Conservation (phyloP, 1,140 invertebrate species). For the Micrasema longulum region DNA sequence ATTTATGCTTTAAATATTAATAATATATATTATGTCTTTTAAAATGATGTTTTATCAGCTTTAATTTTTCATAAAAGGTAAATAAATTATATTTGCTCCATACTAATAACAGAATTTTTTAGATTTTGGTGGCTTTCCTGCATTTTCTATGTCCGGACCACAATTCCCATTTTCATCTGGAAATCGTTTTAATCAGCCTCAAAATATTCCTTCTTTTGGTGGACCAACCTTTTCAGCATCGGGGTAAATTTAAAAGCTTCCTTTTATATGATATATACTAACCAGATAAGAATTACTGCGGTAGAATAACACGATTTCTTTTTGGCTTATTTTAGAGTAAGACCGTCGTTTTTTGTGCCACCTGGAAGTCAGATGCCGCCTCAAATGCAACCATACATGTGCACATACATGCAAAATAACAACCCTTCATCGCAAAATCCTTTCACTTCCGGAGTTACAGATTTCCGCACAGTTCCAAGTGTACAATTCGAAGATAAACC, state of each 20-base stretch:
- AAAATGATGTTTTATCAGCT: too few relatives aligned
- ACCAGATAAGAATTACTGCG: too few relatives aligned
- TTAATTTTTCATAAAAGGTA: background rate
- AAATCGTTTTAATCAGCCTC: background rate
- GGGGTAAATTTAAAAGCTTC: slow-evolving; percentile 3
- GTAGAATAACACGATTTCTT: too few relatives aligned
- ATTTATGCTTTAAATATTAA: background rate
- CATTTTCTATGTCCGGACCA: background rate
- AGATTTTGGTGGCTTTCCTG: slow-evolving; percentile 8
- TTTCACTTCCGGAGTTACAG: slow-evolving; percentile 31
- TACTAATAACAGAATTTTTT: background rate
- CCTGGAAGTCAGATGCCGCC: slow-evolving; percentile 35
- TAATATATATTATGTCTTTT: background rate
- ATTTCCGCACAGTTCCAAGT: slow-evolving; percentile 34
- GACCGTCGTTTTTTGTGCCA: slow-evolving; percentile 26
- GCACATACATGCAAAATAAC: slow-evolving; percentile 21
- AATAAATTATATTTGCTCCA: too few relatives aligned
- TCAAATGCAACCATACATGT: slow-evolving; percentile 26
- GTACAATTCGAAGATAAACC: slow-evolving; percentile 46
- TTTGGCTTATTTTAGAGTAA: slow-evolving; percentile 15
- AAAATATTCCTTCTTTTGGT: too few relatives aligned
- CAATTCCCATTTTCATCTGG: background rate
- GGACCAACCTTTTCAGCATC: slow-evolving; percentile 8
- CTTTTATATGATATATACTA: too few relatives aligned
- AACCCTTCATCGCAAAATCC: slow-evolving; percentile 32